A percentile compares a stretch with the other conserved stretches of the same genome.
These are phyloP conservation scores for Hyppa rectilinea DNA, from an alignment of 2,888 invertebrate genomes.

Conservation along the genomic window DNA sequence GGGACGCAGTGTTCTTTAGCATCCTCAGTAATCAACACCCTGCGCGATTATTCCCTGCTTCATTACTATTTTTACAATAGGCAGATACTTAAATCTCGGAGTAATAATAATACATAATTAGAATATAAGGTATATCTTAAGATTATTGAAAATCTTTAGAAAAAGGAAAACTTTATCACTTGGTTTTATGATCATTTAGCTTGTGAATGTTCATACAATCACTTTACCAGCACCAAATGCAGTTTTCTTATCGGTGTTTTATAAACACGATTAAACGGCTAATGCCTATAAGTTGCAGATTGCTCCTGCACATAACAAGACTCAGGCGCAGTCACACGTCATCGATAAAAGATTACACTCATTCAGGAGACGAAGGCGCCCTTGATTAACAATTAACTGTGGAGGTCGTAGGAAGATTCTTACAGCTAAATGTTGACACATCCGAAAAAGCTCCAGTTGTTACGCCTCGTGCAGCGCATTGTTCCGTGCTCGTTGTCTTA, in stretches of 20 bases:
- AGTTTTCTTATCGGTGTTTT: conserved; percentile 62
- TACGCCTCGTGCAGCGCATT: conserved; percentile 67
- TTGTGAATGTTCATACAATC: conserved; percentile 16
- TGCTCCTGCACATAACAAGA: conserved; percentile 22
- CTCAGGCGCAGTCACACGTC: conserved; percentile 30
- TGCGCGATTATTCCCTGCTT: conserved; percentile 23
- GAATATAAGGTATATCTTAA: no score
- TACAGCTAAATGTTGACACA: conserved; percentile 48
- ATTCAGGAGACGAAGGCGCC: conserved; percentile 34
- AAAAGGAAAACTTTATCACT: background rate
- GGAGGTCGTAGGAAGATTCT: conserved; percentile 47
- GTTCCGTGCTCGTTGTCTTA: conserved; percentile 62
- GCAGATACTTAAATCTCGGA: background rate
- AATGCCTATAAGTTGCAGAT: conserved; percentile 44
- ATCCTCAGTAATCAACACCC: conserved; percentile 45
- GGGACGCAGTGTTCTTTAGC: conserved; percentile 48
- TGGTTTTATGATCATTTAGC: background rate
- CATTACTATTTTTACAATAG: conserved; percentile 12
- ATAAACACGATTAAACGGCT: conserved; percentile 55
- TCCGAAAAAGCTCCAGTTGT: conserved; percentile 67
- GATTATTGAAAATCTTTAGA: background rate
- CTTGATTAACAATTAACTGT: conserved; percentile 54
- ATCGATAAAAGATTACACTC: conserved; percentile 58
- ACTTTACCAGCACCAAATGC: conserved; percentile 16
- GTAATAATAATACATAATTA: background rate